These are phyloP conservation scores for Rhabdomys dilectus DNA, from an alignment of 2,113 vertebrate species.

Conservation along the genomic window DNA sequence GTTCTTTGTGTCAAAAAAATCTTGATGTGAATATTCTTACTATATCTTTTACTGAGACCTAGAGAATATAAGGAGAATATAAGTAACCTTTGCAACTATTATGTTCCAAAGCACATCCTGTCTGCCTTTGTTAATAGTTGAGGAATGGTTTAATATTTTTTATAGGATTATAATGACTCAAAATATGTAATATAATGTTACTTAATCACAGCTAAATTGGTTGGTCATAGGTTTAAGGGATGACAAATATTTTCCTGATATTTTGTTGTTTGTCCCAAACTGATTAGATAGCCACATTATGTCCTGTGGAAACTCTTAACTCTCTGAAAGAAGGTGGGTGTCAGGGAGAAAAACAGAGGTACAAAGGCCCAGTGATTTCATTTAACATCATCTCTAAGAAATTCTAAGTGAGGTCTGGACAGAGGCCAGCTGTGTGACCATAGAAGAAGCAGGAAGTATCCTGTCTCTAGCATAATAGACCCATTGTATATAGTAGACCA, in stretches of 20 bases:
- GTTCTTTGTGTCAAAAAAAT: background rate
- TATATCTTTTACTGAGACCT: background rate
- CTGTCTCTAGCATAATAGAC: background rate
- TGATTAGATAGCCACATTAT: background rate
- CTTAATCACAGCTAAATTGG: slow-evolving; percentile 13
- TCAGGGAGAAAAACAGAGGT: background rate
- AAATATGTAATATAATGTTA: background rate
- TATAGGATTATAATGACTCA: background rate
- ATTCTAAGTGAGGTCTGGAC: background rate
- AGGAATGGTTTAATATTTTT: background rate
- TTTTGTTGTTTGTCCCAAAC: background rate
- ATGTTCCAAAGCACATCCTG: background rate
- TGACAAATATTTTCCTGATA: background rate
- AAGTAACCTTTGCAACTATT: background rate
- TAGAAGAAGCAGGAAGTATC: background rate
- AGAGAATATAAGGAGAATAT: background rate
- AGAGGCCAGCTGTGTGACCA: background rate
- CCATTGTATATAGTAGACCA: slow-evolving; percentile 30
- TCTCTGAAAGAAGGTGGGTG: background rate
- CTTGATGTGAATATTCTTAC: background rate
- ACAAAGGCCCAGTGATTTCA: background rate
- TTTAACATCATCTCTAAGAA: background rate
- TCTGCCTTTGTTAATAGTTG: background rate
- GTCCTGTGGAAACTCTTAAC: background rate
- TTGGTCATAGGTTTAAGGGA: background rate